Evolutionary conservation across 1,140 invertebrate species (phyloP).

Genomic region (Meloidogyne floridensis): DNA sequence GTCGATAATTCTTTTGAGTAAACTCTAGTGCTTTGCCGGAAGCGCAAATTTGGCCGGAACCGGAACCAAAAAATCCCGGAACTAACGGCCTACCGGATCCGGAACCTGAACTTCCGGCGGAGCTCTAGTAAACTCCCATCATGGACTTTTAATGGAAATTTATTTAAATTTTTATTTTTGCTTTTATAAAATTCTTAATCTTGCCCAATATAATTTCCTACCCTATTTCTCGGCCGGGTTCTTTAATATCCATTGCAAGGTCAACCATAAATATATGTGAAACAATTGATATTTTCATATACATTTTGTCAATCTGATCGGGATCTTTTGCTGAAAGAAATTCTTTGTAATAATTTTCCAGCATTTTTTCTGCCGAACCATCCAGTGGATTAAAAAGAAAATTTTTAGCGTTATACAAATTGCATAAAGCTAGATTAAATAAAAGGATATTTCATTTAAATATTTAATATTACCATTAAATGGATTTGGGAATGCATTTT

Average conservation of each 20-base stretch:
- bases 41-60: too few species aligned
- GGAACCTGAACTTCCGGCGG: too few species aligned
- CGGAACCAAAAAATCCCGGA: too few species aligned
- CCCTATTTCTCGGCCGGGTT: neutral
- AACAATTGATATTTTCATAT: constrained; percentile 1
- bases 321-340: neutral
- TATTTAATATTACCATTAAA: neutral
- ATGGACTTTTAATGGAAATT: too few species aligned
- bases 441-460: neutral
- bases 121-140: too few species aligned
- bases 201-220: neutral
- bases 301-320: neutral
- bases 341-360: neutral
- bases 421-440: neutral
- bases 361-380: neutral
- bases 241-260: neutral
- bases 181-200: neutral
- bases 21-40: too few species aligned
- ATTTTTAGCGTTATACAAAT: neutral
- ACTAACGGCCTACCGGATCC: too few species aligned
- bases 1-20: too few species aligned
- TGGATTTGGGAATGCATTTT: neutral
- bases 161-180: too few species aligned
- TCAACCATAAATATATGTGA: neutral
- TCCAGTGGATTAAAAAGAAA: neutral